phyloP scores from a whole-genome alignment of 1,140 invertebrate species.

The Apis laboriosa region DNA sequence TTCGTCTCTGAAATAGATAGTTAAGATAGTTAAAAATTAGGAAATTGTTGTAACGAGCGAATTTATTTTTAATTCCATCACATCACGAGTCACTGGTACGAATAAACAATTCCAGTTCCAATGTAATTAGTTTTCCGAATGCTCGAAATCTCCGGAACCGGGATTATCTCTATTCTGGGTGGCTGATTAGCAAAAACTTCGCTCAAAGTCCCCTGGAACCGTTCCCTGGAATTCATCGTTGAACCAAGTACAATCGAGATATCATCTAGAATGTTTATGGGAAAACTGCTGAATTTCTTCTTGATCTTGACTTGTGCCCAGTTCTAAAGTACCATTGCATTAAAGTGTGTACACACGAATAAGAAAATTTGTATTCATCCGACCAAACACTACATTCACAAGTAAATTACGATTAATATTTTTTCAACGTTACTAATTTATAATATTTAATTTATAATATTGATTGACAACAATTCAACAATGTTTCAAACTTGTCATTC shows the following conservation, averaged over 20 bases:
- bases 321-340: too few species aligned
- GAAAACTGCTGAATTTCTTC: background rate
- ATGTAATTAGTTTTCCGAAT: constrained; percentile 11
- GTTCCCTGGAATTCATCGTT: too few species aligned
- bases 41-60: background rate
- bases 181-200: constrained; percentile 25
- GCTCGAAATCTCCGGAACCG: too few species aligned
- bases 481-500: too few species aligned
- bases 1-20: background rate
- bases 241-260: background rate
- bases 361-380: too few species aligned
- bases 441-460: too few species aligned
- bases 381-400: too few species aligned
- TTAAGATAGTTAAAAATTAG: background rate
- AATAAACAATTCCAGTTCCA: constrained; percentile 11
- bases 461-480: too few species aligned
- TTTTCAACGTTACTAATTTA: too few species aligned
- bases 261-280: background rate
- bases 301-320: background rate
- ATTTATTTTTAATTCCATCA: background rate
- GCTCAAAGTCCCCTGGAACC: background rate
- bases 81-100: background rate
- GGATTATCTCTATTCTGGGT: constrained; percentile 4
- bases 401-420: too few species aligned
- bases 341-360: too few species aligned